Conservation (phyloP, 2,888 invertebrate species). For the Microctonus aethiopoides region DNA sequence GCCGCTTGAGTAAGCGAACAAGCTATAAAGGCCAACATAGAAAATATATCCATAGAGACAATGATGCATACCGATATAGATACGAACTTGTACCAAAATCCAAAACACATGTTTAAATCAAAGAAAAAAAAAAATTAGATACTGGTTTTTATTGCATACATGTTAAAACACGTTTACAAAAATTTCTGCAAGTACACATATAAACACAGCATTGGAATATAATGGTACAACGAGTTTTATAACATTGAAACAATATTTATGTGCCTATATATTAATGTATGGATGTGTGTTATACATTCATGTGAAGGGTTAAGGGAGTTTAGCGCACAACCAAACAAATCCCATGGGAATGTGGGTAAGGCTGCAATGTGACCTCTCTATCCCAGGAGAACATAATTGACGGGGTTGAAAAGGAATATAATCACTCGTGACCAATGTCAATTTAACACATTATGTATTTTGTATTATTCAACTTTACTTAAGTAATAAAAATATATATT, state of each 20-base stretch:
- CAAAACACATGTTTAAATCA: no score
- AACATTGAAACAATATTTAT: neutral
- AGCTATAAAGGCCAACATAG: neutral
- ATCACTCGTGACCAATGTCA: conserved; percentile 22
- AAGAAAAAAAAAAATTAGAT: no score
- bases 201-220: no score
- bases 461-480: conserved; percentile 28
- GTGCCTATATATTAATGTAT: neutral
- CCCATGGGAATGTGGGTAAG: conserved; percentile 65
- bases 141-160: no score
- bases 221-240: neutral
- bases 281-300: neutral
- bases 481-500: neutral
- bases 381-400: conserved; percentile 63
- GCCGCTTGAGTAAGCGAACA: conserved; percentile 3
- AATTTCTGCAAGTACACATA: neutral
- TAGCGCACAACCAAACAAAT: conserved; percentile 46
- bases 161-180: neutral
- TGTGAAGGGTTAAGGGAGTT: conserved; percentile 29
- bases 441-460: conserved; percentile 28
- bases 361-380: conserved; percentile 65
- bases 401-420: conserved; percentile 35
- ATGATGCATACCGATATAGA: neutral
- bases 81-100: no score
- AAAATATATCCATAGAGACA: conserved; percentile 1